Conservation (phyloP, 2,888 invertebrate genomes). For the Drosophila pegasa region DNA sequence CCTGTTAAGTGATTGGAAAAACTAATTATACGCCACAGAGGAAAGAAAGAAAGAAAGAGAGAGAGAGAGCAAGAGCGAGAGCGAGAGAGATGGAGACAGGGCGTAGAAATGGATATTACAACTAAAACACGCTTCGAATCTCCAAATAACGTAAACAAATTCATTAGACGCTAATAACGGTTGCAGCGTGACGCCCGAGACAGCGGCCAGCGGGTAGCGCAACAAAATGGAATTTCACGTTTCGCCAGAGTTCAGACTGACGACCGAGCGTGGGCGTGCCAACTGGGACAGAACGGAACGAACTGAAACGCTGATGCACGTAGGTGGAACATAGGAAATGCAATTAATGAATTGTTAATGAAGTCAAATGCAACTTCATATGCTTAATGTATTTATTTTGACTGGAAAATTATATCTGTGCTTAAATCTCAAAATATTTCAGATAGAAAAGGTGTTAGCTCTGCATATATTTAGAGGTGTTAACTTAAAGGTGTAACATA, state of each 20-base stretch:
- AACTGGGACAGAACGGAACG: constrained; percentile 37
- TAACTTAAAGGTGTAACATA: neutral
- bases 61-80: neutral
- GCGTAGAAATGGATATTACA: constrained; percentile 41
- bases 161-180: constrained; percentile 68
- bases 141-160: constrained; percentile 61
- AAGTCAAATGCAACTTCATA: constrained; percentile 5
- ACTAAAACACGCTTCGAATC: constrained; percentile 36
- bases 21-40: constrained; percentile 55
- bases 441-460: neutral
- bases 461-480: neutral
- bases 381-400: constrained; percentile 1
- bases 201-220: neutral
- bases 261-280: constrained; percentile 42
- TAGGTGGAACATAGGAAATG: constrained; percentile 37
- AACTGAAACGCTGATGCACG: constrained; percentile 22
- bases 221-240: constrained; percentile 37
- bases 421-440: neutral
- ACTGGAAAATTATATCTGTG: neutral
- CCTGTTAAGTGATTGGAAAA: constrained; percentile 65
- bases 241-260: constrained; percentile 28
- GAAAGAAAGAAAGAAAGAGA: neutral
- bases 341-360: constrained; percentile 42
- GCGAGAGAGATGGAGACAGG: neutral
- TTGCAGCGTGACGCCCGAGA: constrained; percentile 19